These are phyloP conservation scores for Gymnoscopelus microlampas DNA, from an alignment of 2,797 vertebrate genomes.

Conservation along the genomic window DNA sequence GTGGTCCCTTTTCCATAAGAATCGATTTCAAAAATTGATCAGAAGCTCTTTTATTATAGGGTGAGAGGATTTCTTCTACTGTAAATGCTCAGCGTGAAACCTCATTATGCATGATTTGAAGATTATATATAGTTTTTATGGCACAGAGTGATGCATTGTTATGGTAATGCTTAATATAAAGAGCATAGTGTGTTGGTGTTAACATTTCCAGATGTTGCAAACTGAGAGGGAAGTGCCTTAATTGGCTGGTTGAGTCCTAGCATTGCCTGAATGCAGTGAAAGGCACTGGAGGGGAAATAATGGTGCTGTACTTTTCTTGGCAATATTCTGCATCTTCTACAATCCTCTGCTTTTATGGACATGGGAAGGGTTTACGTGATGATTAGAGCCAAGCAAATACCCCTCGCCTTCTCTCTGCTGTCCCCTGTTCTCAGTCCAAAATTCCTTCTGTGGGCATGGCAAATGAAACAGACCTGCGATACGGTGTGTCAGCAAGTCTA, in stretches of 20 bases:
- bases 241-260: constrained; percentile 52
- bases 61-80: neutral
- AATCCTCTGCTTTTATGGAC: constrained; percentile 44
- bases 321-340: constrained; percentile 17
- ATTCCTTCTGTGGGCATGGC: constrained; percentile 41
- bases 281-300: constrained; percentile 28
- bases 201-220: constrained; percentile 73
- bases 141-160: constrained; percentile 13
- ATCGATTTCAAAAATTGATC: constrained; percentile 7
- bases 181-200: constrained; percentile 41
- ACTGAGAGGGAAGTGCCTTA: constrained; percentile 58
- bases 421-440: constrained; percentile 39
- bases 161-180: constrained; percentile 35
- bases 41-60: constrained; percentile 22
- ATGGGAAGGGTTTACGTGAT: constrained; percentile 43
- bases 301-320: constrained; percentile 35
- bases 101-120: neutral
- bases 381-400: constrained; percentile 51
- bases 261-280: constrained; percentile 16
- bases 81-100: too few relatives aligned
- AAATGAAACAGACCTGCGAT: constrained; percentile 30
- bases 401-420: constrained; percentile 26
- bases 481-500: constrained; percentile 34
- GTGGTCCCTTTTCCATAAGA: neutral
- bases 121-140: constrained; percentile 24